Evolutionary conservation across 2,113 vertebrate genomes (phyloP).

Genomic region (Glaucomys volans): DNA sequence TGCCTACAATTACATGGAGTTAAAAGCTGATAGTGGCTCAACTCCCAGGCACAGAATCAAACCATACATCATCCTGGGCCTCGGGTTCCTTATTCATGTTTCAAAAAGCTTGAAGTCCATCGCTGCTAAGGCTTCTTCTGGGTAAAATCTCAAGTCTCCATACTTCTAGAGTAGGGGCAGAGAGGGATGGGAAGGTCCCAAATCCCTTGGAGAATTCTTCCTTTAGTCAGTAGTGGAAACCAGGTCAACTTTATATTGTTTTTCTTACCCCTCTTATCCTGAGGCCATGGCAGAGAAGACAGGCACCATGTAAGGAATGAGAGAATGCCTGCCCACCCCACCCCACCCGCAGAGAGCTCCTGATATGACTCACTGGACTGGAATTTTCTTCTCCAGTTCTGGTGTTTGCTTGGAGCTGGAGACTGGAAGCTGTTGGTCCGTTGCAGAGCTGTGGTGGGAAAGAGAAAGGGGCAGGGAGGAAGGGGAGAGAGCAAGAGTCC

Average conservation of each 20-base stretch:
- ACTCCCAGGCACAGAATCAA: neutral
- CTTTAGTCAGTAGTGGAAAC: neutral
- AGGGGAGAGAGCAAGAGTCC: neutral
- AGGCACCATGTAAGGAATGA: conserved; percentile 21
- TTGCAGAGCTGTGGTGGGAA: conserved; percentile 80
- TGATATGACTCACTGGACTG: conserved; percentile 85
- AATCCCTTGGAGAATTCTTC: neutral
- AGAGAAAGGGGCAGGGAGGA: neutral
- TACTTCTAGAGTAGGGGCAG: neutral
- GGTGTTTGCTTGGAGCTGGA: conserved; percentile 77
- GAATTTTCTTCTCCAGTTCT: conserved; percentile 87
- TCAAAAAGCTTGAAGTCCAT: neutral
- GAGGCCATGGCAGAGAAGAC: neutral
- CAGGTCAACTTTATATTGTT: neutral
- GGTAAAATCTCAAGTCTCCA: neutral
- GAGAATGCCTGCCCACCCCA: neutral
- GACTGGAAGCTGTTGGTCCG: conserved; percentile 83
- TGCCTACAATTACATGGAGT: neutral
- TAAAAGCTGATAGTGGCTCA: neutral
- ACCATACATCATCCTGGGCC: neutral
- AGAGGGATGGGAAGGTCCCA: neutral
- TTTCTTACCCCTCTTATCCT: neutral
- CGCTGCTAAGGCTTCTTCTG: neutral
- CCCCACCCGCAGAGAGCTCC: neutral
- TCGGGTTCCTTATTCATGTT: neutral